A percentile compares a stretch with the other conserved stretches of the same genome.
These are phyloP conservation scores for Mixornis gularis DNA, from an alignment of 2,113 vertebrate species.

Conservation along the genomic window DNA sequence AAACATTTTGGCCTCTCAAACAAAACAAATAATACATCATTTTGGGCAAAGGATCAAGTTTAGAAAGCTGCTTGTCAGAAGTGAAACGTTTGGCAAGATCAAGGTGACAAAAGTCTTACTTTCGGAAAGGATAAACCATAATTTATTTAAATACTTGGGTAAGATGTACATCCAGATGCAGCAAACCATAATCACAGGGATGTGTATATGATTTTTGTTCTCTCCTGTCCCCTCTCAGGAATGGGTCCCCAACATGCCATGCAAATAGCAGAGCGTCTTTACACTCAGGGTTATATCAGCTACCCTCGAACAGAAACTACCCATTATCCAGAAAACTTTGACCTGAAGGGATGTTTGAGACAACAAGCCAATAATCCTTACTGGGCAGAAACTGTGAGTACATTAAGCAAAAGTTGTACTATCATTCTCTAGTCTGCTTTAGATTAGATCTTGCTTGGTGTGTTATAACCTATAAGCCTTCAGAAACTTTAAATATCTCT, in stretches of 20 bases:
- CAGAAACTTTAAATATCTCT: neutral
- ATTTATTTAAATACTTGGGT: neutral
- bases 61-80: neutral
- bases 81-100: neutral
- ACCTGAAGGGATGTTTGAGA: slow-evolving; percentile 87
- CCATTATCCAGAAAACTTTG: slow-evolving; percentile 94
- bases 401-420: neutral
- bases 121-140: neutral
- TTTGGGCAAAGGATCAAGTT: neutral
- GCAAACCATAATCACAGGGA: neutral
- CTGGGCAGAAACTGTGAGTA: slow-evolving; percentile 87
- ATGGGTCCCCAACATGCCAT: slow-evolving; percentile 95
- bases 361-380: slow-evolving; percentile 86
- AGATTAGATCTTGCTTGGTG: neutral
- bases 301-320: slow-evolving; percentile 97
- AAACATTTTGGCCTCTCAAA: neutral
- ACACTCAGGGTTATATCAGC: slow-evolving; percentile 97
- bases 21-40: neutral
- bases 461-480: neutral
- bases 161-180: neutral
- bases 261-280: slow-evolving; percentile 95
- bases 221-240: slow-evolving; percentile 65
- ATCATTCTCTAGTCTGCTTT: neutral
- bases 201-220: neutral
- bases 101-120: neutral